These are phyloP conservation scores for Zaprionus lachaisei DNA, from an alignment of 1,140 invertebrate genomes.

Conservation along the genomic window DNA sequence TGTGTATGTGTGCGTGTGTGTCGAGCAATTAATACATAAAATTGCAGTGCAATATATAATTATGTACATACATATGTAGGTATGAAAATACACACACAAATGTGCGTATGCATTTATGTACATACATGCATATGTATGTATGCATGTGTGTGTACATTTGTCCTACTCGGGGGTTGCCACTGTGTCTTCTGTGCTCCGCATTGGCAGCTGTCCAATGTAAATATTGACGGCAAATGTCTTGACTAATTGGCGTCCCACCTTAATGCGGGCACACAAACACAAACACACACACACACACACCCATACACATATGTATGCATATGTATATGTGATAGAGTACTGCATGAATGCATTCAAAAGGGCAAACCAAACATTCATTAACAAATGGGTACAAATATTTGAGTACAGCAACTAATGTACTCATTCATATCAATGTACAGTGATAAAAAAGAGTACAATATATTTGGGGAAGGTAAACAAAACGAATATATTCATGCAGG, in stretches of 20 bases:
- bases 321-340: background rate
- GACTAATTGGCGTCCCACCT: conserved; percentile 40
- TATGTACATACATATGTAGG: background rate
- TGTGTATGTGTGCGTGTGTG: background rate
- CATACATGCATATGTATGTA: too few species aligned
- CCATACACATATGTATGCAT: background rate
- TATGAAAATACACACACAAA: background rate
- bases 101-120: background rate
- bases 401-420: too few species aligned
- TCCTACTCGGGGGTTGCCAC: conserved; percentile 50
- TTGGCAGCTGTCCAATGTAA: conserved; percentile 62
- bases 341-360: too few species aligned
- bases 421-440: too few species aligned
- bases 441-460: too few species aligned
- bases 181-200: conserved; percentile 17
- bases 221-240: conserved; percentile 46
- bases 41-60: conserved; percentile 1
- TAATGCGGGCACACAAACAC: background rate
- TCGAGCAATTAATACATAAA: background rate
- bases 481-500: too few species aligned
- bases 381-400: too few species aligned
- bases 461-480: too few species aligned
- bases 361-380: too few species aligned
- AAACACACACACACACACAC: background rate
- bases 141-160: background rate